These are phyloP conservation scores for Chrysogorgia sp. DNA, from an alignment of 92 coral and sea anemone species.

Conservation along the genomic window DNA sequence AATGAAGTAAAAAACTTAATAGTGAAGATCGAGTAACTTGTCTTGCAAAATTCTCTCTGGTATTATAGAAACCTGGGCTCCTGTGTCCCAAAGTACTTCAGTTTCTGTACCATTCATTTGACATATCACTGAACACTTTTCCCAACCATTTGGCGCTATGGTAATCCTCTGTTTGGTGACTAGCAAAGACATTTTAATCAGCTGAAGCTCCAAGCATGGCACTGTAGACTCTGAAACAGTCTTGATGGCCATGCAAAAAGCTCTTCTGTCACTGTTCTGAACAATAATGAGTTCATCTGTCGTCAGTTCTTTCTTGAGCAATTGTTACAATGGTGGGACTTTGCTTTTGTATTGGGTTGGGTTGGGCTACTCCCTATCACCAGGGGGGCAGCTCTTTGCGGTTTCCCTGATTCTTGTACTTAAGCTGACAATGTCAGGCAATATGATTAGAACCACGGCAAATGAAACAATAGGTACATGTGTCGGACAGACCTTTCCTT, in stretches of 20 bases:
- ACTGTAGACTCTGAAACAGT: slow-evolving; percentile 38
- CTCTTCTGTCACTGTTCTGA: slow-evolving; percentile 44
- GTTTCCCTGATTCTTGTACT: no score
- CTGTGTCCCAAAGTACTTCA: no score
- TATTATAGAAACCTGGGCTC: no score
- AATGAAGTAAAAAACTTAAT: no score
- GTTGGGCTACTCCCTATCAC: slow-evolving; percentile 64
- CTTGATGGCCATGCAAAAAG: slow-evolving; percentile 55
- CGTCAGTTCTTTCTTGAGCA: slow-evolving; percentile 40
- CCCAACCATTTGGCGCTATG: no score
- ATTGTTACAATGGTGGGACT: slow-evolving; percentile 60
- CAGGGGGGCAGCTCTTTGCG: no score
- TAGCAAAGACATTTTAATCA: slow-evolving; percentile 8
- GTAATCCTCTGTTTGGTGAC: slow-evolving; percentile 45
- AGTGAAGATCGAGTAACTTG: slow-evolving; percentile 32
- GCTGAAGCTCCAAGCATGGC: slow-evolving; percentile 49
- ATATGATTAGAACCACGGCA: slow-evolving; percentile 53
- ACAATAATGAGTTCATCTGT: slow-evolving; percentile 45
- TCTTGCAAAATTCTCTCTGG: slow-evolving; percentile 50
- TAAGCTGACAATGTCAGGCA: slow-evolving; percentile 57
- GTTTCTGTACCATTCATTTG: no score
- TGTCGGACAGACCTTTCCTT: slow-evolving; percentile 30
- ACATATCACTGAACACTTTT: no score
- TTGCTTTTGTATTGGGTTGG: slow-evolving; percentile 15
- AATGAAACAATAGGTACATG: slow-evolving; percentile 49